Conservation (phyloP, 2,113 vertebrate genomes). For the Pica pica region DNA sequence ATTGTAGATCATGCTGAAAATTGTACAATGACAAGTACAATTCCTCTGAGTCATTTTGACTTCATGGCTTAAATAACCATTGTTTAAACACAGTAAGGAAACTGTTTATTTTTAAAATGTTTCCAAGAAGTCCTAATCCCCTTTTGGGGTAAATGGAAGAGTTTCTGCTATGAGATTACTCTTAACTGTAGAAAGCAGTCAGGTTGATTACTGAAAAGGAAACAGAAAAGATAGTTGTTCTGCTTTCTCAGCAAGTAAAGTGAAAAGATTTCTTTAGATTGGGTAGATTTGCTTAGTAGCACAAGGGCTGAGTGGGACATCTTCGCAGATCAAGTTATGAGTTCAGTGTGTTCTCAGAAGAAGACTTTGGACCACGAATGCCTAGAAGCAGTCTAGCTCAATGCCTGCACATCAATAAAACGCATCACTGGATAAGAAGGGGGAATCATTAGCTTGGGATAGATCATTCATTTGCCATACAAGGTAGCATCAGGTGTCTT, state of each 20-base stretch:
- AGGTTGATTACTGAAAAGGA: background rate
- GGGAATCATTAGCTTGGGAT: background rate
- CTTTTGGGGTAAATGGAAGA: background rate
- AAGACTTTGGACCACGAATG: background rate
- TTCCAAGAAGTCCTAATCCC: slow-evolving; percentile 3
- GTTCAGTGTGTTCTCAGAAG: background rate
- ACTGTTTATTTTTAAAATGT: slow-evolving; percentile 8
- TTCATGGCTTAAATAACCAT: background rate
- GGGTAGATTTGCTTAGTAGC: background rate
- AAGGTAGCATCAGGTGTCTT: background rate
- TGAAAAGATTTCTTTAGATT: background rate
- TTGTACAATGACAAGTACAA: slow-evolving; percentile 11
- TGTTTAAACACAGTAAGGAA: slow-evolving; percentile 17
- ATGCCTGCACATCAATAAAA: background rate
- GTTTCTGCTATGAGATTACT: background rate
- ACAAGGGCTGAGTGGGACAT: background rate
- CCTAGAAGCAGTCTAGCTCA: background rate
- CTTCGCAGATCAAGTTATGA: background rate
- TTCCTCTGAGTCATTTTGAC: slow-evolving; percentile 28
- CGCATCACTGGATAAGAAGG: background rate
- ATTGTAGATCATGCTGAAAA: slow-evolving; percentile 24
- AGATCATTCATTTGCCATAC: background rate
- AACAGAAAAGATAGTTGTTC: background rate
- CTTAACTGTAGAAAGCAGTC: background rate
- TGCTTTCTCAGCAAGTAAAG: background rate